Evolutionary conservation across 2,797 vertebrate genomes (phyloP).

Genomic region (Pipistrellus pipistrellus): DNA sequence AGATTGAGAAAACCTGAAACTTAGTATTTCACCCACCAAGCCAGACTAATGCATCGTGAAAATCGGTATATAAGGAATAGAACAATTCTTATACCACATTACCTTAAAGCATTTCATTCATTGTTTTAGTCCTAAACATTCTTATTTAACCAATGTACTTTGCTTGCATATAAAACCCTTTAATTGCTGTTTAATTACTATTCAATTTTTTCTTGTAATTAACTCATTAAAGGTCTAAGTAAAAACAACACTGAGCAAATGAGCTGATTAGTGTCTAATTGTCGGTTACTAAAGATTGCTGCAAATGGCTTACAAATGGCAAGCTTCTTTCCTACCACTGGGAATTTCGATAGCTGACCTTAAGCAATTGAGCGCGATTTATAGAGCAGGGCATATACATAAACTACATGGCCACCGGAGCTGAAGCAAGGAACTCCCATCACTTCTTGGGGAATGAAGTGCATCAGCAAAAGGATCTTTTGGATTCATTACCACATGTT

Average conservation of each 20-base stretch:
- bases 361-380: conserved; percentile 74
- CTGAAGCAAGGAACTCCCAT: conserved; percentile 36
- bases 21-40: background rate
- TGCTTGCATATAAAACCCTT: conserved; percentile 73
- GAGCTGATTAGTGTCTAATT: conserved; percentile 82
- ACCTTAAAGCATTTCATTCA: conserved; percentile 69
- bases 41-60: conserved; percentile 8
- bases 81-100: conserved; percentile 58
- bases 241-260: conserved; percentile 78
- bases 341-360: conserved; percentile 72
- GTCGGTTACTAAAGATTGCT: conserved; percentile 81
- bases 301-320: conserved; percentile 78
- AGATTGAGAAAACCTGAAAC: conserved; percentile 1
- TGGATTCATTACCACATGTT: background rate
- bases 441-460: conserved; percentile 26
- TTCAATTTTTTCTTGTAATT: conserved; percentile 81
- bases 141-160: conserved; percentile 73
- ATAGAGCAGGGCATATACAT: conserved; percentile 41
- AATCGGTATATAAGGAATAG: background rate
- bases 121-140: conserved; percentile 60
- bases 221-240: conserved; percentile 78
- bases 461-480: conserved; percentile 6
- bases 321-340: conserved; percentile 69
- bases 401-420: conserved; percentile 41
- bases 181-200: conserved; percentile 80